These are phyloP conservation scores for Atherix ibis DNA, from an alignment of 2,888 invertebrate species.

Conservation along the genomic window DNA sequence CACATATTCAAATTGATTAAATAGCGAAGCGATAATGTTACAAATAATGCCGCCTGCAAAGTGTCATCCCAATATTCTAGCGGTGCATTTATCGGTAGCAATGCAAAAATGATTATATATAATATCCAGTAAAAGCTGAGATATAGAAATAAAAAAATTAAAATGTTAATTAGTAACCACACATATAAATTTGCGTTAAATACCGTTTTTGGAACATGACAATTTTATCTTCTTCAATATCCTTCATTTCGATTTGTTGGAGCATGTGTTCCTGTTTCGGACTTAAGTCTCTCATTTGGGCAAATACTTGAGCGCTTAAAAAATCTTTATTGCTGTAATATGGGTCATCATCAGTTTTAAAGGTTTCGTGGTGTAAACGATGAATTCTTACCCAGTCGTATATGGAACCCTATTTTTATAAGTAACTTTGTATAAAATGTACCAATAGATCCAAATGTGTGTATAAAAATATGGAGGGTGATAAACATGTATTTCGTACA, in stretches of 20 bases:
- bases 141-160: no score
- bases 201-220: constrained; percentile 72
- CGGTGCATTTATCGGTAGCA: constrained; percentile 61
- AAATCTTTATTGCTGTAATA: constrained; percentile 68
- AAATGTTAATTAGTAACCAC: background rate
- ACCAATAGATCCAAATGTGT: background rate
- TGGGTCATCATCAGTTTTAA: constrained; percentile 63
- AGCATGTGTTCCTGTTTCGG: constrained; percentile 47
- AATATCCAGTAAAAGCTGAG: constrained; percentile 53
- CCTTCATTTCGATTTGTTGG: constrained; percentile 57
- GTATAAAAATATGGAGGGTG: background rate
- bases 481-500: no score
- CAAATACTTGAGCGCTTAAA: constrained; percentile 60
- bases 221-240: constrained; percentile 58
- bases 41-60: constrained; percentile 41
- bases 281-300: constrained; percentile 49
- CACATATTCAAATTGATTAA: constrained; percentile 45
- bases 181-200: no score
- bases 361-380: constrained; percentile 64
- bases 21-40: constrained; percentile 54
- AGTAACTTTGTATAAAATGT: no score
- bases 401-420: constrained; percentile 74
- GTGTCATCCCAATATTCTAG: constrained; percentile 65
- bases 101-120: constrained; percentile 44
- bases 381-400: constrained; percentile 74